A percentile compares a stretch with the other conserved stretches of the same genome.
Evolutionary conservation across 2,888 invertebrate species (phyloP).

Genomic region (Gymnoscelis rufifasciata): DNA sequence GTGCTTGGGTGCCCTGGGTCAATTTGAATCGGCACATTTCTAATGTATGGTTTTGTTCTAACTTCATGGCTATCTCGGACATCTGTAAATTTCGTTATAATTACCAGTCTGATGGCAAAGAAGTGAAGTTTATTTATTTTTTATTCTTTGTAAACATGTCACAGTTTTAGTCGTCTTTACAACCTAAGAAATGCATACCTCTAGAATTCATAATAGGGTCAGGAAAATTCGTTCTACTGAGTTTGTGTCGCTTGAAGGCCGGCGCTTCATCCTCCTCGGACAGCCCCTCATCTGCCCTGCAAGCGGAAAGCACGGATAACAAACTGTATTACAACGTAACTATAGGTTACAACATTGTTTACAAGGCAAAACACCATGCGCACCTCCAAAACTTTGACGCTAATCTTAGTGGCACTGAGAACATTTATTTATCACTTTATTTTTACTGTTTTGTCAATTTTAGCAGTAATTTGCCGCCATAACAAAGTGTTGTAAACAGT

Average conservation of each 20-base stretch:
- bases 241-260: constrained; percentile 58
- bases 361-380: constrained; percentile 26
- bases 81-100: constrained; percentile 43
- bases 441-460: constrained; percentile 23
- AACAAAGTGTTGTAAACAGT: constrained; percentile 66
- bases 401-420: constrained; percentile 54
- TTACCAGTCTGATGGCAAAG: background rate
- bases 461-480: constrained; percentile 71
- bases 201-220: constrained; percentile 49
- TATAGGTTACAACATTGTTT: constrained; percentile 2
- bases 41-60: constrained; percentile 47
- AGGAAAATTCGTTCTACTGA: constrained; percentile 57
- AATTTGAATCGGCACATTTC: constrained; percentile 65
- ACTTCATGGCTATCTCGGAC: constrained; percentile 39
- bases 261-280: constrained; percentile 65
- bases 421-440: constrained; percentile 41
- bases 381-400: constrained; percentile 69
- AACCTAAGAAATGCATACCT: constrained; percentile 35
- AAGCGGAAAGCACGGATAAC: constrained; percentile 33
- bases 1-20: constrained; percentile 62
- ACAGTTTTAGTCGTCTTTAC: background rate
- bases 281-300: constrained; percentile 64
- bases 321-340: constrained; percentile 1
- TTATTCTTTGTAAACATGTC: background rate
- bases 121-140: no score